Base-by-base conservation (phyloP, 1,140 invertebrate species). In the Hycleus phaleratus region DNA sequence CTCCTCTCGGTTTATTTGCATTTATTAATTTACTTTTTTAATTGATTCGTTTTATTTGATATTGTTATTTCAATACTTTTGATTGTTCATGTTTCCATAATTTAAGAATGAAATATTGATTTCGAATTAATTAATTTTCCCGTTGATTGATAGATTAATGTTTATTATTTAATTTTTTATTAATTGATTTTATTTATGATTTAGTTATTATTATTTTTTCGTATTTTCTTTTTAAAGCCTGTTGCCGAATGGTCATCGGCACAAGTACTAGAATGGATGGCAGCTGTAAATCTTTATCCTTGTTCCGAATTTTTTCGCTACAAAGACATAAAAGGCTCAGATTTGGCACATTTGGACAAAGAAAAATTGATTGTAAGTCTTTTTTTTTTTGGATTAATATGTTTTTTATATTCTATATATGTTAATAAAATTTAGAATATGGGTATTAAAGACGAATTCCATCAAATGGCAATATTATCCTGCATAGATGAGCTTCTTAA, bases 231-330 rank as follows among this genome's bases (percentile, higher is more conserved):
- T 32, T 32, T 79, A 6, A 77, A 88, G 86, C 81, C 84, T 26
- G 76, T 88, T 58, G 77, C 74, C 63, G 81, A 86, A 71, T 88
- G 86, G 86, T 81, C 82, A 26, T 79, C 81, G 53, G 70, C 77
- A 39, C 82, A 88, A 72, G 85, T 88, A 11, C 77, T 85, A 56
- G 85, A 88, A 74, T 87, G 85, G 85, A 86, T 88, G 85, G 84
- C 85, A 56, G 82, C 84, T 38, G 66, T 86, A 49, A 87, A 87
- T 72, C 74, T 88, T 26, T 85, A 85, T 66, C 78, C 81, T 49
- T 87, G 87, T 78, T 81, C 80, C 58, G 85, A 87, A 69, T 75
- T 86, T 52, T 88, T 88, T 77, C 82, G 83, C 66, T 85, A 82
- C 57, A 84, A 85, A 69, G 81, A 86, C 64, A 82, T 88, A 68